A percentile compares a stretch with the other conserved stretches of the same genome.
Evolutionary conservation across 2,113 vertebrate species (phyloP).

Genomic region (Ailuropoda melanoleuca): DNA sequence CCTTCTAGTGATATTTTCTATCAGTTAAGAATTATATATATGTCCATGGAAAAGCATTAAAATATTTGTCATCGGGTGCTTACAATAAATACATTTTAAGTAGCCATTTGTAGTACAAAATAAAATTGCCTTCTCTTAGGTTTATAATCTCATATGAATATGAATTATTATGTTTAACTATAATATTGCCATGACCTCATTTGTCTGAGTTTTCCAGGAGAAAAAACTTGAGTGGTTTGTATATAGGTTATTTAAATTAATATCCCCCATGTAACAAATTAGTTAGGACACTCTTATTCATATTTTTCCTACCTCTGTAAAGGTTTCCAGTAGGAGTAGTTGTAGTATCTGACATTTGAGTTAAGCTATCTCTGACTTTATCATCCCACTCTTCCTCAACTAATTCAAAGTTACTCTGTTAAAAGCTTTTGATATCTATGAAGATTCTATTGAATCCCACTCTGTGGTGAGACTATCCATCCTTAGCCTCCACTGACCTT

Average conservation of each 20-base stretch:
- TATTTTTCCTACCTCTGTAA: neutral
- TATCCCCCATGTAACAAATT: neutral
- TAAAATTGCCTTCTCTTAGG: neutral
- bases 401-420: neutral
- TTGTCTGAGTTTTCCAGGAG: neutral
- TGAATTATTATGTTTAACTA: neutral
- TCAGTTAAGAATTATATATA: neutral
- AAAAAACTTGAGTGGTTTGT: neutral
- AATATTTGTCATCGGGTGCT: neutral
- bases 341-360: neutral
- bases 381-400: neutral
- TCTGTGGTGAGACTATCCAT: neutral
- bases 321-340: neutral
- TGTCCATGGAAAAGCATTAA: neutral
- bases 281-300: neutral
- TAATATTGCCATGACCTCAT: neutral
- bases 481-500: neutral
- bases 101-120: neutral
- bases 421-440: neutral
- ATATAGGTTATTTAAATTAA: neutral
- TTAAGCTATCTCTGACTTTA: neutral
- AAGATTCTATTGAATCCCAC: neutral
- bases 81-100: neutral
- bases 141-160: neutral
- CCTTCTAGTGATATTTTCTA: neutral